Conservation (phyloP, 2,113 vertebrate species). For the Odocoileus virginianus region DNA sequence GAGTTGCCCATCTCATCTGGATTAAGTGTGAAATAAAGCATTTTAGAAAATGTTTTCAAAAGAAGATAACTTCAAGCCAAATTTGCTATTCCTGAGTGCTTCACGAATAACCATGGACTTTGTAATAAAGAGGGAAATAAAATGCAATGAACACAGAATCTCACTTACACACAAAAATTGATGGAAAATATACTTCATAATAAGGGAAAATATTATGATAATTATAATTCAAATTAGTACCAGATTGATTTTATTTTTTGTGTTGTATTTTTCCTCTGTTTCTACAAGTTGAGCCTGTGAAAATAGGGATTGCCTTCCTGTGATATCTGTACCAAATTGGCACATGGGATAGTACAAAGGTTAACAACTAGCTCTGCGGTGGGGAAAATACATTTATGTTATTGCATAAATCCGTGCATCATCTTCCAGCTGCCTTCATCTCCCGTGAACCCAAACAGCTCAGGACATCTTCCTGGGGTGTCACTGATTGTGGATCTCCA, state of each 20-base stretch:
- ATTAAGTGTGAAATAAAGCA: background rate
- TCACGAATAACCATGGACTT: background rate
- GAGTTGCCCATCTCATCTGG: background rate
- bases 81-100: background rate
- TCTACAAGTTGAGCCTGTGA: background rate
- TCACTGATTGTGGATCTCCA: accelerated
- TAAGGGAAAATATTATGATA: background rate
- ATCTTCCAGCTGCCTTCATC: background rate
- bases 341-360: accelerated
- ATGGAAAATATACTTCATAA: background rate
- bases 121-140: background rate
- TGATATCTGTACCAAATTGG: background rate
- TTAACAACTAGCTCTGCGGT: accelerated
- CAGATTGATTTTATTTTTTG: background rate
- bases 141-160: background rate
- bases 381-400: background rate
- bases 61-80: background rate
- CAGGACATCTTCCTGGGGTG: background rate
- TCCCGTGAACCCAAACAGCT: background rate
- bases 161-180: background rate
- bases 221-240: background rate
- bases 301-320: no score
- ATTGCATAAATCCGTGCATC: accelerated
- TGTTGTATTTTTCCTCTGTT: background rate
- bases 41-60: background rate